A percentile compares a stretch with the other conserved stretches of the same genome.
phyloP scores from a whole-genome alignment of 2,113 vertebrate species.

The Sinocyclocheilus grahami region DNA sequence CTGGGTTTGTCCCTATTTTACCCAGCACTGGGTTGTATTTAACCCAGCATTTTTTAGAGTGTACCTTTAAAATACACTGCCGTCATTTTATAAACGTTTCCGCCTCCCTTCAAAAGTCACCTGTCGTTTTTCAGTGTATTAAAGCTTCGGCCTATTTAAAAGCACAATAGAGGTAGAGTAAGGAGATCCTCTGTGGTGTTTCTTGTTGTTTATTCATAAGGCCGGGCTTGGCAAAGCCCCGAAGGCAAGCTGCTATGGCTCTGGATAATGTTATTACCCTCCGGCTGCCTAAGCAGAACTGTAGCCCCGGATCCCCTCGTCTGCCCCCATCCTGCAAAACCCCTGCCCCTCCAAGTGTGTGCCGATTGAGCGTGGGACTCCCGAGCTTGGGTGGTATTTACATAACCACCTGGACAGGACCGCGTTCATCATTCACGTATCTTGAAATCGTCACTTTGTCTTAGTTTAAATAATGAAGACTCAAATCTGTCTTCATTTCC shows the following conservation, averaged over 20 bases:
- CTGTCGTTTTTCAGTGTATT: constrained; percentile 20
- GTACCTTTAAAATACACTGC: background rate
- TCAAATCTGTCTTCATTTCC: background rate
- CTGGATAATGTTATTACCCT: constrained; percentile 78
- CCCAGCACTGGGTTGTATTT: too few relatives aligned
- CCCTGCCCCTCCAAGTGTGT: constrained; percentile 49
- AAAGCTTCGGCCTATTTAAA: constrained; percentile 55
- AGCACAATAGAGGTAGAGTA: constrained; percentile 77
- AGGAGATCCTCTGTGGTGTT: constrained; percentile 71
- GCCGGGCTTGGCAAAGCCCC: constrained; percentile 74
- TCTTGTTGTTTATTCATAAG: constrained; percentile 81
- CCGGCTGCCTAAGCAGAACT: constrained; percentile 72
- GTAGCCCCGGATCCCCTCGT: constrained; percentile 62
- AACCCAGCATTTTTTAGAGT: too few relatives aligned
- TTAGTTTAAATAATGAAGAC: background rate
- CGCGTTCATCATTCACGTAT: background rate
- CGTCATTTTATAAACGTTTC: background rate
- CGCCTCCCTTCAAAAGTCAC: background rate
- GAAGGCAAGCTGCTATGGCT: constrained; percentile 76
- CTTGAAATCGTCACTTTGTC: background rate
- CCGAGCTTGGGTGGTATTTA: constrained; percentile 40
- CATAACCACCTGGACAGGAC: constrained; percentile 19
- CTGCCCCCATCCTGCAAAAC: constrained; percentile 35
- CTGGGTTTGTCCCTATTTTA: too few relatives aligned
- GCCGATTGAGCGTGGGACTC: constrained; percentile 27